Conservation (phyloP, 2,797 vertebrate species). For the Coendou prehensilis region DNA sequence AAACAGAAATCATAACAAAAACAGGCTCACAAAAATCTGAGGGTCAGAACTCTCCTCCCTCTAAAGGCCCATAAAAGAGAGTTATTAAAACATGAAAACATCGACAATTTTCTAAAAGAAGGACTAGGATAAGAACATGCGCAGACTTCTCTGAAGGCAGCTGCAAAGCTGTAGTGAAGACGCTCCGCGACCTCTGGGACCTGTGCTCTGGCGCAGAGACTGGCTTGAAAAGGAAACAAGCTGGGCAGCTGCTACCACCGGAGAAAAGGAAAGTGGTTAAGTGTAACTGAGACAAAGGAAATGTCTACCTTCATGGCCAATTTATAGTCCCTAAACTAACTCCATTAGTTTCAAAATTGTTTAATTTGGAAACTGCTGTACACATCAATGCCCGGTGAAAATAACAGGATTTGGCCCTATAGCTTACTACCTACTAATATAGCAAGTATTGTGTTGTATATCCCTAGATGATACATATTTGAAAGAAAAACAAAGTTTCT, state of each 20-base stretch:
- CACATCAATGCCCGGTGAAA: not conserved
- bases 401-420: not conserved
- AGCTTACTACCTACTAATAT: not conserved
- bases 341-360: not conserved
- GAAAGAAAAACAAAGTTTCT: conserved; percentile 21
- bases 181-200: fast-evolving
- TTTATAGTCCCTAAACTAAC: not conserved
- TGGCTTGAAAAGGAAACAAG: not conserved
- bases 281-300: not conserved
- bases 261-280: not conserved
- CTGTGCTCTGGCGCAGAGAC: not conserved
- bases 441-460: not conserved
- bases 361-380: not conserved
- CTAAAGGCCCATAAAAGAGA: not conserved
- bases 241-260: not conserved
- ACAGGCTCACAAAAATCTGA: not conserved
- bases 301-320: fast-evolving
- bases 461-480: not conserved
- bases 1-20: not conserved
- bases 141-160: not conserved
- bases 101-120: not conserved
- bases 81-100: not conserved
- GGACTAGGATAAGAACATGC: not conserved
- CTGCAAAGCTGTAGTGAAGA: not conserved
- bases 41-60: not conserved